A percentile compares a stretch with the other conserved stretches of the same genome.
Evolutionary conservation across 2,888 invertebrate genomes (phyloP).

Genomic region (Microctonus brassicae): DNA sequence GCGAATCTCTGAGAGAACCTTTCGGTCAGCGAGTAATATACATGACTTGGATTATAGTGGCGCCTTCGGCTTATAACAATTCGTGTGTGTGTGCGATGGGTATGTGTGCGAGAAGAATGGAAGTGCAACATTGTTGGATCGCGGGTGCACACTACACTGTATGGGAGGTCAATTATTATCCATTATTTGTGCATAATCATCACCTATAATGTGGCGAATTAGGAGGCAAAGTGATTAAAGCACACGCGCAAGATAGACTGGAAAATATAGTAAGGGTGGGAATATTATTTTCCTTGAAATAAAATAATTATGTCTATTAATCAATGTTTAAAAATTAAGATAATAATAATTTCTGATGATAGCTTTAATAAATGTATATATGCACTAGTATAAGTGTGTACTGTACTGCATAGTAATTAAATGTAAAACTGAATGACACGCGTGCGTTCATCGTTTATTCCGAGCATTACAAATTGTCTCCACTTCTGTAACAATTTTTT

Average conservation of each 20-base stretch:
- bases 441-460: slow-evolving; percentile 56
- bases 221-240: slow-evolving; percentile 6
- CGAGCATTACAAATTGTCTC: slow-evolving; percentile 25
- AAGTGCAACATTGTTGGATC: slow-evolving; percentile 10
- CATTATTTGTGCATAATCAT: slow-evolving; percentile 11
- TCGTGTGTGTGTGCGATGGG: too few species aligned
- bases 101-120: neutral
- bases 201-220: slow-evolving; percentile 14
- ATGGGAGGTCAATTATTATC: slow-evolving; percentile 8
- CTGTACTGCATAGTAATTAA: slow-evolving; percentile 41
- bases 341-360: slow-evolving; percentile 2
- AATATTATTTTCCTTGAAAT: neutral
- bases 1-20: slow-evolving; percentile 48
- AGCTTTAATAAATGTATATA: neutral
- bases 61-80: slow-evolving; percentile 25
- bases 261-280: neutral
- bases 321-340: too few species aligned
- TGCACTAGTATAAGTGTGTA: neutral
- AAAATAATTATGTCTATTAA: too few species aligned
- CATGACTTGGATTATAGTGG: slow-evolving; percentile 25
- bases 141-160: neutral
- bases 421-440: neutral
- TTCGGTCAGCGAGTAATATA: slow-evolving; percentile 34
- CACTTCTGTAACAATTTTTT: slow-evolving; percentile 6
- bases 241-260: neutral